Conservation (phyloP, 2,888 invertebrate genomes). For the Eurytoma californica region DNA sequence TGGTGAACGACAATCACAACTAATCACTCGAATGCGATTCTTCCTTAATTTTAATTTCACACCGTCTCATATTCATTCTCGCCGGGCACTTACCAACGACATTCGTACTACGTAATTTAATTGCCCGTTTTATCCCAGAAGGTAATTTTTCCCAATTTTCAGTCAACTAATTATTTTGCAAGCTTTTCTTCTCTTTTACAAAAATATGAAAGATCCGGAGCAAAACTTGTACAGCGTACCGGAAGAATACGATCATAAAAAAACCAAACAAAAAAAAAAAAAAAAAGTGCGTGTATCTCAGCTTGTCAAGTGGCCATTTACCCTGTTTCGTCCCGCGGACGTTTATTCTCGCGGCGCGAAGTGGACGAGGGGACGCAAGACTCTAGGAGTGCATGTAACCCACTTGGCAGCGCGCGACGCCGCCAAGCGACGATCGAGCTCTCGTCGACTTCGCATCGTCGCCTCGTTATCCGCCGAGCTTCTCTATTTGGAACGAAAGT, state of each 20-base stretch:
- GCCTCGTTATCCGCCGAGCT: conserved; percentile 25
- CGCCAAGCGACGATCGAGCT: conserved; percentile 32
- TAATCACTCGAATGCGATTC: conserved; percentile 39
- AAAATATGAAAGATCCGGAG: neutral
- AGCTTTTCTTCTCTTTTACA: conserved; percentile 9
- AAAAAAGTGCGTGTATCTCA: conserved; percentile 1
- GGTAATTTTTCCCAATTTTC: conserved; percentile 10
- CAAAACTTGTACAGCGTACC: neutral
- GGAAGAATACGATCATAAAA: neutral
- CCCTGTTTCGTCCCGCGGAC: conserved; percentile 51
- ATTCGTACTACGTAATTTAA: conserved; percentile 17
- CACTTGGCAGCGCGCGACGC: conserved; percentile 36
- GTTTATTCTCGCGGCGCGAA: conserved; percentile 24
- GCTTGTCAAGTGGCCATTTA: conserved; percentile 13
- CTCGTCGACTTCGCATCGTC: conserved; percentile 45
- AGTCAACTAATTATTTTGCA: no score
- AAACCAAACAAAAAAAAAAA: no score
- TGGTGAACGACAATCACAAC: conserved; percentile 37
- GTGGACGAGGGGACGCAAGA: neutral
- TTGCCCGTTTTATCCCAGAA: conserved; percentile 19
- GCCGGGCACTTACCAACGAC: conserved; percentile 9
- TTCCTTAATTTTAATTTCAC: conserved; percentile 23
- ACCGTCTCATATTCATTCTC: neutral
- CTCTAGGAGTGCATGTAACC: conserved; percentile 26
- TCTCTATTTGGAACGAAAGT: conserved; percentile 36